Evolutionary conservation across 2,797 vertebrate genomes (phyloP).

Genomic region (Rallus crepitans): DNA sequence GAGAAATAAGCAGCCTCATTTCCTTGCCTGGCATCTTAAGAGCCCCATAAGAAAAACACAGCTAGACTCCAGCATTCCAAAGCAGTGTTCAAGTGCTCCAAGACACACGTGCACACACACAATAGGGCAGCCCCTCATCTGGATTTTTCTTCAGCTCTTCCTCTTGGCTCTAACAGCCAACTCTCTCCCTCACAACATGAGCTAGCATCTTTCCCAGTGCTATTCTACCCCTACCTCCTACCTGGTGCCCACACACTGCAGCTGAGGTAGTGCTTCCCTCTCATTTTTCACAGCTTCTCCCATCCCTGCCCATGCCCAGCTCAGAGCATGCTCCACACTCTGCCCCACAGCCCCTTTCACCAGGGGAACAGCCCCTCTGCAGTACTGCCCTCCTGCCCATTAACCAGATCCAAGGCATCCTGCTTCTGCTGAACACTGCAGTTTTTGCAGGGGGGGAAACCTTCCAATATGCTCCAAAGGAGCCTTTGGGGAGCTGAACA

Average conservation of each 20-base stretch:
- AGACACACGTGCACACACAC: fast-evolving
- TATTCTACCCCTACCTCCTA: neutral
- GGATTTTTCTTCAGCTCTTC: neutral
- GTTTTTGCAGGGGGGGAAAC: neutral
- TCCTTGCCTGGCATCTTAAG: neutral
- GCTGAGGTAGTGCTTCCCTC: neutral
- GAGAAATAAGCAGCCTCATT: neutral
- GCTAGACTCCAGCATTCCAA: neutral
- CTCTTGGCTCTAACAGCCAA: neutral
- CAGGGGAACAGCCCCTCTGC: neutral
- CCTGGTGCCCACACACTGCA: neutral
- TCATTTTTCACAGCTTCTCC: neutral
- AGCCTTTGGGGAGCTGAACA: neutral
- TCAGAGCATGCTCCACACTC: neutral
- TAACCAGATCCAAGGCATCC: neutral
- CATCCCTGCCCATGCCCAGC: neutral
- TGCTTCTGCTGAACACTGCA: neutral
- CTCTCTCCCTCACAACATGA: neutral
- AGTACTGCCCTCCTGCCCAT: neutral
- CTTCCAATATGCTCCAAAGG: neutral
- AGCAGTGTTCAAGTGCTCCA: neutral
- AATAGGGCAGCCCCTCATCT: neutral
- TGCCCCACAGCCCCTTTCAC: neutral
- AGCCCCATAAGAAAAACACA: neutral
- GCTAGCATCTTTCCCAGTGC: neutral